These are phyloP conservation scores for Psephotus haematonotus DNA, from an alignment of 2,113 vertebrate species.

Conservation along the genomic window DNA sequence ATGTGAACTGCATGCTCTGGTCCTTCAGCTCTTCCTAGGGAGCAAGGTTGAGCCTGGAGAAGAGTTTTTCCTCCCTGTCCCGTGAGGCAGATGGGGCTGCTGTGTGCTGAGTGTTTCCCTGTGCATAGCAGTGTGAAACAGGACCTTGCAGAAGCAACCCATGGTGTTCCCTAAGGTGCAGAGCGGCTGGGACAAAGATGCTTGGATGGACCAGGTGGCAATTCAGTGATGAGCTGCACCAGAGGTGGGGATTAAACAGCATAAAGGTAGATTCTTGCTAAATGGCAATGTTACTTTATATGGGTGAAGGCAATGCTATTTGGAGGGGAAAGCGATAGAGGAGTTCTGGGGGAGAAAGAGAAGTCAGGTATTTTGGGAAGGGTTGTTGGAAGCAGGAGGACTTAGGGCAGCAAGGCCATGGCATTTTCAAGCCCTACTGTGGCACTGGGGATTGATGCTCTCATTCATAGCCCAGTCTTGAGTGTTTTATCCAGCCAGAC, in stretches of 20 bases:
- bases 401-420: not conserved
- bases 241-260: not conserved
- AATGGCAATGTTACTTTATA: not conserved
- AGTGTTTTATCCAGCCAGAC: not conserved
- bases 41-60: not conserved
- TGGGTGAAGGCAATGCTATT: not conserved
- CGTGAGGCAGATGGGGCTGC: not conserved
- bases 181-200: not conserved
- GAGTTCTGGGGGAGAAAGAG: not conserved
- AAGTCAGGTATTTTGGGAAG: not conserved
- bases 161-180: not conserved
- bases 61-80: not conserved
- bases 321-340: not conserved
- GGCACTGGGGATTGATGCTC: not conserved
- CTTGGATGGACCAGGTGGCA: not conserved
- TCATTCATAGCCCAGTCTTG: not conserved
- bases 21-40: not conserved
- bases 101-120: not conserved
- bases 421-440: not conserved
- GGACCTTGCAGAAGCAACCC: not conserved
- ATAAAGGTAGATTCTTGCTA: not conserved
- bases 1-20: not conserved
- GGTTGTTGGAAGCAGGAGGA: not conserved
- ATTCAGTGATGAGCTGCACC: not conserved
- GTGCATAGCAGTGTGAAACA: not conserved